A percentile compares a stretch with the other conserved stretches of the same genome.
phyloP scores from a whole-genome alignment of 2,113 vertebrate species.

The Steatornis caripensis region DNA sequence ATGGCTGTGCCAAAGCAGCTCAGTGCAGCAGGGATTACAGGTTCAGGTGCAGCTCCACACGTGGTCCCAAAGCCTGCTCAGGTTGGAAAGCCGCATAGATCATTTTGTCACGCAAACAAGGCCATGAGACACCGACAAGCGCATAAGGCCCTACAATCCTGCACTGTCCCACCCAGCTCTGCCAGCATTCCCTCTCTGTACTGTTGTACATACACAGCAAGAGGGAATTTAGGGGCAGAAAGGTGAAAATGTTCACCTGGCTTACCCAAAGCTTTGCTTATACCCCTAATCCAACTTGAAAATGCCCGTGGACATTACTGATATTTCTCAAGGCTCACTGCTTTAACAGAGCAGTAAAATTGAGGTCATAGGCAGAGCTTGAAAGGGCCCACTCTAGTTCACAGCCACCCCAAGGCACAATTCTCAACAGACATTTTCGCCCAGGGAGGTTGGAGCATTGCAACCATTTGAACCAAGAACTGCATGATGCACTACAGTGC shows the following conservation, averaged over 20 bases:
- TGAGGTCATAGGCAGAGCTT: neutral
- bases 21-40: neutral
- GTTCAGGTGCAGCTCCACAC: neutral
- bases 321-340: neutral
- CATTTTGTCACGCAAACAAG: neutral
- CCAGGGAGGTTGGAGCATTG: neutral
- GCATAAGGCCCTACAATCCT: neutral
- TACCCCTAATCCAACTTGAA: neutral
- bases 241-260: neutral
- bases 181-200: neutral
- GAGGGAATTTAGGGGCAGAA: neutral
- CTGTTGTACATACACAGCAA: neutral
- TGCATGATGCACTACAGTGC: neutral
- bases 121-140: neutral
- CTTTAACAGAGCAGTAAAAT: neutral
- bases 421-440: neutral
- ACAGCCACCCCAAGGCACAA: neutral
- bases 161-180: neutral
- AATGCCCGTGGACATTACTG: neutral
- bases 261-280: neutral
- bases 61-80: neutral
- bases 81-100: neutral
- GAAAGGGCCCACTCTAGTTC: neutral
- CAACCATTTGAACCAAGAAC: neutral
- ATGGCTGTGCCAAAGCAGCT: neutral